Evolutionary conservation across 2,888 invertebrate genomes (phyloP), one percentile per base, ranked within the genome.

Genomic region (Polymixis lichenea): DNA sequence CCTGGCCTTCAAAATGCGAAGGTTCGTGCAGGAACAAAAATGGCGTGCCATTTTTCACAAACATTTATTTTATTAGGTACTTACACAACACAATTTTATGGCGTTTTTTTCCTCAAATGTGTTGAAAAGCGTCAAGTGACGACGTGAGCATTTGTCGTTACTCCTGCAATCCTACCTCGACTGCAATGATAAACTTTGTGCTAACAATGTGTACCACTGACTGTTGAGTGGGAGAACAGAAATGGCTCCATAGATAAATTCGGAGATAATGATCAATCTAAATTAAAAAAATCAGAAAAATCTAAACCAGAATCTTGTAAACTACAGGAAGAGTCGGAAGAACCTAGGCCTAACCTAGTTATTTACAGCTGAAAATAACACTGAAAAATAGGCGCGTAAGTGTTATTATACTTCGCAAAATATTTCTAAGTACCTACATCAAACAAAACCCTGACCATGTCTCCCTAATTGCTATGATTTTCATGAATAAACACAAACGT

Each of bases 401-500:
- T 58, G 70, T 25, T 60, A 60, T 32, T 9, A 19, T 67, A 64
- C 38, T 49, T 56, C 11, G n/a, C 25, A 51, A n/a, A 67, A 62
- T 38, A 67, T 55, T 68, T 49, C 61, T 9, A 38, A 17, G 32
- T 38, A 38, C 38, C 38, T 38, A 3, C 38, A 38, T 38, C 13
- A 74, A 69, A 70, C 49, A 71, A 83, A 61, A 62, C 68, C 68
- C 13, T 78, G 55, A 75, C 71, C 56, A 28, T 78, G 53, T 67
- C 43, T 25, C 58, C 70, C 51, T 67, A 68, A 72, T 60, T 28
- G 53, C 62, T 43, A 32, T 69, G 70, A 72, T 84, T 72, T 84
- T 78, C 55, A 72, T 82, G 61, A 84, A 67, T 67, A 75, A 72
- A 83, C 69, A 72, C 58, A 84, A 80, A 68, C 65, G 61, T 81